phyloP scores from a whole-genome alignment of 2,888 invertebrate genomes.

The Aspidiotus rigidus region DNA sequence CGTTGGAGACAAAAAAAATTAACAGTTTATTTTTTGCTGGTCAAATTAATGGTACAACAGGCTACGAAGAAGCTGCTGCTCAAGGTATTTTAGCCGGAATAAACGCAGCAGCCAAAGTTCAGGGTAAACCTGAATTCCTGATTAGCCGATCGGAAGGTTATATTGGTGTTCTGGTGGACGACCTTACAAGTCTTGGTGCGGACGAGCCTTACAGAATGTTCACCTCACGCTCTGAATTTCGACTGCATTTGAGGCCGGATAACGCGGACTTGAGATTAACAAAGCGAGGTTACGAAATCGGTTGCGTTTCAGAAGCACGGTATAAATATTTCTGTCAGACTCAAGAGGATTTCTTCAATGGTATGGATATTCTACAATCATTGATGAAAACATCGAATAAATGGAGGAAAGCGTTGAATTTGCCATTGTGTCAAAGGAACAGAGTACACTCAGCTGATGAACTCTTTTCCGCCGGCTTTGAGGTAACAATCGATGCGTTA shows the following conservation, averaged over 20 bases:
- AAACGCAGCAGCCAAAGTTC: constrained; percentile 59
- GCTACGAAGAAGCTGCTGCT: constrained; percentile 86
- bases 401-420: constrained; percentile 51
- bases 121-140: constrained; percentile 48
- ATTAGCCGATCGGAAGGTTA: constrained; percentile 70
- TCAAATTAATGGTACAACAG: constrained; percentile 85
- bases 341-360: constrained; percentile 47
- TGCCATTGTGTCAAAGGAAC: constrained; percentile 38
- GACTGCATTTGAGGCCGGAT: constrained; percentile 63
- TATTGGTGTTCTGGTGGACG: constrained; percentile 79
- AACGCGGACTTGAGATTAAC: constrained; percentile 72
- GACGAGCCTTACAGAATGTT: constrained; percentile 88
- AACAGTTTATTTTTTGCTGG: constrained; percentile 71
- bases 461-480: constrained; percentile 48
- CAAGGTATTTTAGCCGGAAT: constrained; percentile 79
- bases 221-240: constrained; percentile 76
- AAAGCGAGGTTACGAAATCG: constrained; percentile 54
- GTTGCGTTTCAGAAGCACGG: constrained; percentile 58
- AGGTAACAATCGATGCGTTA: constrained; percentile 46
- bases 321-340: constrained; percentile 47
- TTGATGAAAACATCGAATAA: constrained; percentile 46
- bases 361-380: constrained; percentile 49
- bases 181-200: constrained; percentile 70
- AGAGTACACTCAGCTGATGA: constrained; percentile 47
- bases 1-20: constrained; percentile 65